Percentiles rank a stretch among this genome's conserved stretches.
Evolutionary conservation across 2,888 invertebrate species (phyloP).

Genomic region (Dolichomitus sp.): DNA sequence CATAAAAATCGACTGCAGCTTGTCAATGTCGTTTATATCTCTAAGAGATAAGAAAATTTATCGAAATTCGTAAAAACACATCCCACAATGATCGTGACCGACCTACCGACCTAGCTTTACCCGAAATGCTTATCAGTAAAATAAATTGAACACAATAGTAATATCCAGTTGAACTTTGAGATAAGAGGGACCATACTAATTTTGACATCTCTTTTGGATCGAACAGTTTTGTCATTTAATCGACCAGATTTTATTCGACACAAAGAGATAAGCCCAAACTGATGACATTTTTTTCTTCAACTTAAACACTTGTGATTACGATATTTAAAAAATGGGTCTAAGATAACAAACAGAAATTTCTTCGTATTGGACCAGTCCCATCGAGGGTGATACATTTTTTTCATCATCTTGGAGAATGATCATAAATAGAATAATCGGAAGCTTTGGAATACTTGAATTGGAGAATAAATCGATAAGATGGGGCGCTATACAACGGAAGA

Average conservation of each 20-base stretch:
- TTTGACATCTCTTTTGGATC: too few relatives aligned
- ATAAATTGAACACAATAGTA: background rate
- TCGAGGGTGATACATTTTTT: background rate
- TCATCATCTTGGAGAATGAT: background rate
- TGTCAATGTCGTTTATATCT: conserved; percentile 54
- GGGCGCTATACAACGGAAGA: too few relatives aligned
- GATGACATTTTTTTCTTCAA: background rate
- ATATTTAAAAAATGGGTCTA: background rate
- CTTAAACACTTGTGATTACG: background rate
- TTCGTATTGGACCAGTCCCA: background rate
- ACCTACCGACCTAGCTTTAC: conserved; percentile 72
- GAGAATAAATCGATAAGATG: background rate
- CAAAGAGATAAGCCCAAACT: background rate
- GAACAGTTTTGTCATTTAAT: background rate
- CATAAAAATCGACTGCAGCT: background rate
- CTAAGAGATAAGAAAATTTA: conserved; percentile 68
- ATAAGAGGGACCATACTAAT: background rate
- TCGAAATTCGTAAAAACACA: conserved; percentile 38
- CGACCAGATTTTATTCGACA: background rate
- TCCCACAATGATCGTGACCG: conserved; percentile 54
- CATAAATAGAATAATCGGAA: background rate
- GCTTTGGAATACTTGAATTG: background rate
- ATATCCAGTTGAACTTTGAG: background rate
- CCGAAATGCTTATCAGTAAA: conserved; percentile 23
- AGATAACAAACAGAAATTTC: background rate